Evolutionary conservation across 30 jellyfish, hydroid and myxozoan species (phyloP).

Genomic region (Aurelia sp.): DNA sequence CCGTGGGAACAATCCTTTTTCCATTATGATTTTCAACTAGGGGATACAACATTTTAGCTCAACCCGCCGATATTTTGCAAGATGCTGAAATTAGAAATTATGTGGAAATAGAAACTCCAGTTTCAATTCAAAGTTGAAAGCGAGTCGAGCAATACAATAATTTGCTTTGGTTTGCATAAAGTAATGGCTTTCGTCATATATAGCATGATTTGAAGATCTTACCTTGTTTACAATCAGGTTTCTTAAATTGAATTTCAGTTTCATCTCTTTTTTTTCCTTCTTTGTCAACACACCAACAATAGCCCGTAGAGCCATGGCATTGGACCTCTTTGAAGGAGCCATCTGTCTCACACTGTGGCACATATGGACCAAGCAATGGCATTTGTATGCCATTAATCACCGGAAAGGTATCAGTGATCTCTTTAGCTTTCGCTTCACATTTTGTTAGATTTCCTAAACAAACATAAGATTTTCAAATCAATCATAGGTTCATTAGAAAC

Average conservation of each 20-base stretch:
- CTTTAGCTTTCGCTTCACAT: slow-evolving; percentile 17
- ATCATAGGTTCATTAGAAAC: too few relatives aligned
- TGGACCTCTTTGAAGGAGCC: slow-evolving; percentile 80
- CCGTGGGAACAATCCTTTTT: too few relatives aligned
- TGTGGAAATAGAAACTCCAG: too few relatives aligned
- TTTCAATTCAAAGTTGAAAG: too few relatives aligned
- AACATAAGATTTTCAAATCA: too few relatives aligned
- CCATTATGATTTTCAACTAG: too few relatives aligned
- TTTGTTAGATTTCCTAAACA: neutral
- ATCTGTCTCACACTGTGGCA: slow-evolving; percentile 83
- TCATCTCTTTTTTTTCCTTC: slow-evolving; percentile 66
- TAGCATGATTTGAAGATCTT: neutral
- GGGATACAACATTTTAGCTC: too few relatives aligned
- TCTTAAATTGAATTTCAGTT: slow-evolving; percentile 60
- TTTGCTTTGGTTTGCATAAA: too few relatives aligned
- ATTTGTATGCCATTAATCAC: slow-evolving; percentile 4
- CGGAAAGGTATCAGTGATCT: neutral
- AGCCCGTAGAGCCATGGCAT: slow-evolving; percentile 96
- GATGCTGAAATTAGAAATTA: too few relatives aligned
- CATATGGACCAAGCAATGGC: slow-evolving; percentile 58
- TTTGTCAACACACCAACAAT: slow-evolving; percentile 91
- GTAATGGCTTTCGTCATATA: too few relatives aligned
- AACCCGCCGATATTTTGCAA: too few relatives aligned
- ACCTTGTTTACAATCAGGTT: slow-evolving; percentile 50
- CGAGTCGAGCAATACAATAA: too few relatives aligned